Conservation (phyloP, 2,888 invertebrate species). For the Torymus tubicola region DNA sequence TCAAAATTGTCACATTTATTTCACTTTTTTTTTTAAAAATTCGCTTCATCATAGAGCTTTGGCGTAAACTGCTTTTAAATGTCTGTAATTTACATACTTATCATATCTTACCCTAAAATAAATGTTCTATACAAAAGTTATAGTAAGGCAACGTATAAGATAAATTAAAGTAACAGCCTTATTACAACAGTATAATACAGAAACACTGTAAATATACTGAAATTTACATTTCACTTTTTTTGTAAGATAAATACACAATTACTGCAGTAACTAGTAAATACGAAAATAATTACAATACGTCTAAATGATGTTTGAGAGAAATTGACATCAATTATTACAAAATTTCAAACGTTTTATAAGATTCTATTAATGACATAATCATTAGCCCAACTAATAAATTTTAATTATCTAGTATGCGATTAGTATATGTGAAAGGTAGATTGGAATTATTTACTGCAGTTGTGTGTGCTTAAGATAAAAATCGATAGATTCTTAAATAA, state of each 20-base stretch:
- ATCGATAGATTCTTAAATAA: constrained; percentile 10
- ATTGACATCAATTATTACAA: constrained; percentile 24
- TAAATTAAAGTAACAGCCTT: constrained; percentile 48
- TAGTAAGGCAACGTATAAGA: constrained; percentile 33
- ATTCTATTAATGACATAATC: constrained; percentile 11
- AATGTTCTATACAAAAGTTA: constrained; percentile 37
- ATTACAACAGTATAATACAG: constrained; percentile 41
- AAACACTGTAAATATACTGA: constrained; percentile 25
- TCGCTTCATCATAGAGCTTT: constrained; percentile 42
- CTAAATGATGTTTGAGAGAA: background rate
- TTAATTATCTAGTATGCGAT: constrained; percentile 2
- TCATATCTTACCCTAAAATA: constrained; percentile 21
- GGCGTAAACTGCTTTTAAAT: constrained; percentile 31
- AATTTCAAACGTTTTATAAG: background rate
- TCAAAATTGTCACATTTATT: constrained; percentile 47
- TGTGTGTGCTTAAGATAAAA: too few species aligned
- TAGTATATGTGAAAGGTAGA: background rate
- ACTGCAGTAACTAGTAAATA: background rate
- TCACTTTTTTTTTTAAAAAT: constrained; percentile 28
- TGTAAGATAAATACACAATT: constrained; percentile 35
- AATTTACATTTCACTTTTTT: constrained; percentile 36
- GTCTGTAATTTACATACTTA: constrained; percentile 36
- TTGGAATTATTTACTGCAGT: too few species aligned
- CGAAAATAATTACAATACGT: constrained; percentile 11
- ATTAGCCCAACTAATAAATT: background rate